Evolutionary conservation across 2,113 vertebrate species (phyloP).

Genomic region (Numida meleagris): DNA sequence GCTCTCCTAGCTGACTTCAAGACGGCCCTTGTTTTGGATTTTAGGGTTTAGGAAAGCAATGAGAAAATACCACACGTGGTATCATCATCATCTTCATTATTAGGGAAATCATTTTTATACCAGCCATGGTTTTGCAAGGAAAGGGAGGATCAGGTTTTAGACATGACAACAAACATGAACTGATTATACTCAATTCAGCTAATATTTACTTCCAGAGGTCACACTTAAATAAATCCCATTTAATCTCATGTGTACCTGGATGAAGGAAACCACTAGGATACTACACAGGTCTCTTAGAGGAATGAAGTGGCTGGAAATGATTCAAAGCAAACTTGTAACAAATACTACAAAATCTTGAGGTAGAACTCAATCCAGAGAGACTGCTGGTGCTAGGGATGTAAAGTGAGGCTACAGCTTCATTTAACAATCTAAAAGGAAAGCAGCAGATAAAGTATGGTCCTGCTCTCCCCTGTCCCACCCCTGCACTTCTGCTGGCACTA

Average conservation of each 20-base stretch:
- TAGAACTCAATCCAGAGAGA: not conserved
- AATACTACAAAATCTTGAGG: not conserved
- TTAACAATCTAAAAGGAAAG: not conserved
- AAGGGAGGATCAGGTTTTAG: not conserved
- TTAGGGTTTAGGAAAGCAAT: not conserved
- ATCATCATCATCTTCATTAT: not conserved
- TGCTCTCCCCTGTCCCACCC: not conserved
- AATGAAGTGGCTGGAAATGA: not conserved
- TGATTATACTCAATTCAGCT: not conserved
- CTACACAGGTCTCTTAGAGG: not conserved
- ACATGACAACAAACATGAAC: not conserved
- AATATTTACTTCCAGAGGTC: constrained; percentile 34
- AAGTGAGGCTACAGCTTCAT: not conserved
- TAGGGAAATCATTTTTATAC: not conserved
- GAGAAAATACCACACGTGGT: not conserved
- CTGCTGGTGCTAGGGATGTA: not conserved
- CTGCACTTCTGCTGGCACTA: not conserved
- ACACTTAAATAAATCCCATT: not conserved
- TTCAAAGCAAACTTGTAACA: not conserved
- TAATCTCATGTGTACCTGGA: not conserved
- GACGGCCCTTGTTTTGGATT: not conserved
- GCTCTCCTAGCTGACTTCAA: not conserved
- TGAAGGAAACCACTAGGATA: not conserved
- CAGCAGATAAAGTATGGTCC: accelerated
- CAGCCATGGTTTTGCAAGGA: not conserved